Base-by-base conservation (phyloP, 2,888 invertebrate genomes). In the Cactoblastis cactorum region DNA sequence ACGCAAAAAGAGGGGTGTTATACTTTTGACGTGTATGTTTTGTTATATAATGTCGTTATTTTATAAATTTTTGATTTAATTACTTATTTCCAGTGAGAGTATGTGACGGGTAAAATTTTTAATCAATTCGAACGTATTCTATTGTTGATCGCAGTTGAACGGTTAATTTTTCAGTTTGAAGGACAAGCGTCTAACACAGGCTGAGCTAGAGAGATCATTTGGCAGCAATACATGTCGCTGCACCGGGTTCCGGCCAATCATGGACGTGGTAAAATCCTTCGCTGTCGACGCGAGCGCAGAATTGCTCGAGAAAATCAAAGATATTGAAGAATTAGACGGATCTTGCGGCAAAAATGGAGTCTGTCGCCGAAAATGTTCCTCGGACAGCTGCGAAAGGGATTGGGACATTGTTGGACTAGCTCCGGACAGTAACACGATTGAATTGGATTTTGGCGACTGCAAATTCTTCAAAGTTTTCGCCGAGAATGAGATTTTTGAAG, bases 201-300 rank as follows among this genome's bases (percentile, higher is more conserved):
- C 90, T 19, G 92, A 94, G 60, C 81, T 95, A 19, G 95, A 95
- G 67, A 92, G 93, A 58, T 91, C 93, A 0, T 94, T 95, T 57
- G 95, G 94, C 19, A 92, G 94, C 53, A 95, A 95, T 65, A 93
- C 95, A 3, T 96, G 96, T 57, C 91, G 96, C 6, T 96, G 95
- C 66, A 96, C 95, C 0, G 95, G 95, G 0, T 95, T 94, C 70
- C 86, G 95, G 0, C 92, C 95, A 0, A 95, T 96, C 53, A 69
- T 95, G 53, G 95, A 95, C 67, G 92, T 94, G 1, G 93, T 95
- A 77, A 95, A 95, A 69, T 92, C 94, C 0, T 93, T 94, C 57
- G 94, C 93, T 0, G 74, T 71, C 0, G 93, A 94, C 65, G 91
- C 92, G 4, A 80, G 90, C 4, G 83, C 91, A n/a, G 68, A 85